Conservation (phyloP, 2,797 vertebrate genomes). For the Gambelia wislizenii region DNA sequence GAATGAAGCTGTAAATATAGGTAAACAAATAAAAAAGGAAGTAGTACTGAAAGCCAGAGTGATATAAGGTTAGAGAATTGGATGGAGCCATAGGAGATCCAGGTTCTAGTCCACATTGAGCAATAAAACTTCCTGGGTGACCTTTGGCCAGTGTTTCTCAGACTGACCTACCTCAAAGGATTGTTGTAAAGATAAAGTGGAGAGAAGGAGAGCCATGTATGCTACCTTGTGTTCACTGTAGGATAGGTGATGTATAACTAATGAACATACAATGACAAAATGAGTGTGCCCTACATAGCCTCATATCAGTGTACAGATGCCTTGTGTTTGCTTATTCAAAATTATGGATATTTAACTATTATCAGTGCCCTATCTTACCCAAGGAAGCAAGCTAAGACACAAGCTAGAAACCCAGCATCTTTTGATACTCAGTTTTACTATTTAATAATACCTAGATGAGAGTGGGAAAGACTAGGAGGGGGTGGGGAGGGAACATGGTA, state of each 20-base stretch:
- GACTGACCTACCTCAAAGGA: not conserved
- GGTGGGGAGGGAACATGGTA: not conserved
- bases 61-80: not conserved
- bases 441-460: constrained; percentile 19
- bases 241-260: not conserved
- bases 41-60: not conserved
- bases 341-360: constrained; percentile 14
- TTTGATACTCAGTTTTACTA: constrained; percentile 5
- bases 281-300: not conserved
- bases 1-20: not conserved
- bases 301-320: not conserved
- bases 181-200: not conserved
- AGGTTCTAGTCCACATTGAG: not conserved
- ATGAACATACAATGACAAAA: not conserved
- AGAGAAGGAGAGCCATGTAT: not conserved
- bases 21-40: not conserved
- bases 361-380: constrained; percentile 53
- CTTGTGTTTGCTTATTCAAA: not conserved
- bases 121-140: not conserved
- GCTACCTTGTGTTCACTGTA: not conserved
- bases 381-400: constrained; percentile 60
- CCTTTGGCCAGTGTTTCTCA: not conserved
- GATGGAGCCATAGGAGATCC: not conserved
- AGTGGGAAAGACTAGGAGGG: constrained; percentile 19
- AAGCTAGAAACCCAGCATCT: not conserved